Evolutionary conservation across 2,113 vertebrate species (phyloP), one percentile per base, ranked within the genome.

Genomic region (Boulengeromyrus knoepffleri): DNA sequence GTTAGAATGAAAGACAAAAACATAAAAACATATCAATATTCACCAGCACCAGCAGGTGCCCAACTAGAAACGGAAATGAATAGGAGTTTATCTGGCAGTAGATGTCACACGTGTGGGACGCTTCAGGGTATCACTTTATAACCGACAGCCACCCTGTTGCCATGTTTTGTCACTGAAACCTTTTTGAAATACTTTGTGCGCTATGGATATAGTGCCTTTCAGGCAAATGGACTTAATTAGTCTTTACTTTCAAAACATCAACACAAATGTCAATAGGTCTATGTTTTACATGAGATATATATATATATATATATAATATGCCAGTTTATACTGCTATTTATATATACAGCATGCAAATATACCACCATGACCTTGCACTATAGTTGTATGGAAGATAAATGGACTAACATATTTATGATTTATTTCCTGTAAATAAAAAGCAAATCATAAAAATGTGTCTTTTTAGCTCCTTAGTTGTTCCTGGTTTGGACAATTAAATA

Each of bases 1-100:
- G 31, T 80, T 80, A 80, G 13, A 80, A 70, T 70, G 62, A 70
- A 70, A 70, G 62, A 70, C 62, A 80, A 80, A 80, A 80, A 80
- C 74, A 80, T 80, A 80, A 80, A 80, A 80, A 80, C 74, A 80
- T 80, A 80, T 80, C 36, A 42, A 80, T 42, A 80, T 80, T 80
- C 74, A 80, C 15, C 36, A 42, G 39, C 74, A 42, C 12, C 74
- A 19, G 74, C 74, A 80, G 74, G 74, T 42, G 5, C 15, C 74
- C 74, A 42, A 27, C 36, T 19, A 80, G 15, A 42, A 19, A 80
- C 36, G 74, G 31, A 42, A 19, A 80, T 80, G 36, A 80, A 80
- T 80, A 42, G 5, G 36, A 42, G 36, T 42, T 39, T 42, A 80
- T 80, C 74, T 80, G 74, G 74, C 36, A 42, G 74, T 80, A 19